Percentiles rank a stretch among this genome's conserved stretches.
Evolutionary conservation across 2,888 invertebrate species (phyloP).

Genomic region (Pollenia amentaria): DNA sequence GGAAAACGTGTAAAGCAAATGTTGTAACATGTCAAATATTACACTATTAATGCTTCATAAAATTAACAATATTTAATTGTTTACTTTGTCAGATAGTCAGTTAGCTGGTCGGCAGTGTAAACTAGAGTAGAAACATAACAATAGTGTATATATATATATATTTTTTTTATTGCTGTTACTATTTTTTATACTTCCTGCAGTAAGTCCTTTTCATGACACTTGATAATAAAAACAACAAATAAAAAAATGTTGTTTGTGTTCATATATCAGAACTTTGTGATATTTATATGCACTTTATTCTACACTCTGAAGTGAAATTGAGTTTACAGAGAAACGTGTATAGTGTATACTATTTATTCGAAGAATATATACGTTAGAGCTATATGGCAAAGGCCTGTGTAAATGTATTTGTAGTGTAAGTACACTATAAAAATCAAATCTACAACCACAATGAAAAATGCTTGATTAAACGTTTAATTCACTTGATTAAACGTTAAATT

Average conservation of each 20-base stretch:
- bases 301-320: neutral
- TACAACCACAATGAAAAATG: too few relatives aligned
- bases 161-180: constrained; percentile 1
- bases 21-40: constrained; percentile 56
- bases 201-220: constrained; percentile 49
- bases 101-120: neutral
- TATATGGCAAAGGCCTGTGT: too few relatives aligned
- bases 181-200: constrained; percentile 26
- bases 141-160: neutral
- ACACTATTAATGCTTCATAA: constrained; percentile 70
- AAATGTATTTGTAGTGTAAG: too few relatives aligned
- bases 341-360: neutral
- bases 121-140: neutral
- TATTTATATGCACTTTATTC: neutral
- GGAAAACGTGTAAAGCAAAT: constrained; percentile 3
- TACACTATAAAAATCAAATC: too few relatives aligned
- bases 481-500: too few relatives aligned
- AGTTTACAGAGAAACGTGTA: neutral
- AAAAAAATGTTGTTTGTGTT: constrained; percentile 48
- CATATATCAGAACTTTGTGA: constrained; percentile 48
- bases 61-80: constrained; percentile 70
- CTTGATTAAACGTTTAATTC: too few relatives aligned
- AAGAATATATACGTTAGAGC: too few relatives aligned
- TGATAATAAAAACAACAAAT: constrained; percentile 15
- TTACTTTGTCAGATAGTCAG: constrained; percentile 50